Conservation (phyloP, 2,113 vertebrate species). For the Tychaedon coryphoeus region DNA sequence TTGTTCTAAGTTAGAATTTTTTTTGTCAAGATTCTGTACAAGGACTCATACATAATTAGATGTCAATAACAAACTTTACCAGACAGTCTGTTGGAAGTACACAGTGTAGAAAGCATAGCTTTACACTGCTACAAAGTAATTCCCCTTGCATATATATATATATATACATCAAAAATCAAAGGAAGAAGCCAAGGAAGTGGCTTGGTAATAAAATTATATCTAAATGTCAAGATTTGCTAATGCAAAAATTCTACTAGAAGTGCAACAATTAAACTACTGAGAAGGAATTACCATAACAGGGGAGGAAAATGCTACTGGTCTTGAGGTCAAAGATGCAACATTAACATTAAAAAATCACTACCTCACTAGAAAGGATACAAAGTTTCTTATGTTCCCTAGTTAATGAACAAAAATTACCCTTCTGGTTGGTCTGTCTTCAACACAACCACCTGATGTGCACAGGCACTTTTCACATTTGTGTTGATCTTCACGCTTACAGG, state of each 20-base stretch:
- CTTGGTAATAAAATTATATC: background rate
- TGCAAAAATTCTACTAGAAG: background rate
- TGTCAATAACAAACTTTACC: background rate
- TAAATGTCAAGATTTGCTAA: background rate
- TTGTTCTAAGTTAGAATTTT: background rate
- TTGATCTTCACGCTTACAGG: background rate
- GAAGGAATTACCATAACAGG: background rate
- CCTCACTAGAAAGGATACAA: background rate
- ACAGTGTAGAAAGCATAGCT: background rate
- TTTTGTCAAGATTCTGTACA: background rate
- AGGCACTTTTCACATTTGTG: background rate
- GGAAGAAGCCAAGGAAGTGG: background rate
- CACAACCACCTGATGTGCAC: fast-evolving
- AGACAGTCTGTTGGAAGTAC: background rate
- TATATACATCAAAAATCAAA: background rate
- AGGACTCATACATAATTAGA: background rate
- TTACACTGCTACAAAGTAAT: background rate
- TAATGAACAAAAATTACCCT: background rate
- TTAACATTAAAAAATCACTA: background rate
- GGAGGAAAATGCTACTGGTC: background rate
- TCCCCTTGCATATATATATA: background rate
- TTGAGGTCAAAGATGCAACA: background rate
- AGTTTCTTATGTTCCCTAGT: background rate
- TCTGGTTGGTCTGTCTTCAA: background rate
- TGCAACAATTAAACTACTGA: background rate